These are phyloP conservation scores for Ptiloglossa arizonensis DNA, from an alignment of 1,140 invertebrate species.

Conservation along the genomic window DNA sequence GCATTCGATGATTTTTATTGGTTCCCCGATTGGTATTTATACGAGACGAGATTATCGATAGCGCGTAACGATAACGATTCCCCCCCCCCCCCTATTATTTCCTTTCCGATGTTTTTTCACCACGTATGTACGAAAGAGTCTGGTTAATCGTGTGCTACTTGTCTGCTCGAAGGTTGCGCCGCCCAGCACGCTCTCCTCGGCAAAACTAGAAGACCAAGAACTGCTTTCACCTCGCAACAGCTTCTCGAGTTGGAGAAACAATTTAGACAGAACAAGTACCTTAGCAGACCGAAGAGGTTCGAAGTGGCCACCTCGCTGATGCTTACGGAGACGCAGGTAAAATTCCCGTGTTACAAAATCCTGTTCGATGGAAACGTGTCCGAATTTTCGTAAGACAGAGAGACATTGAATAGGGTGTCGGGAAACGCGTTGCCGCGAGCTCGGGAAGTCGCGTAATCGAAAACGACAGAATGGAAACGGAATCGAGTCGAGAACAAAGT, in stretches of 20 bases:
- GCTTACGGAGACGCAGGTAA: constrained; percentile 99
- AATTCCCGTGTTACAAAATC: constrained; percentile 24
- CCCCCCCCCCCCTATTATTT: background rate
- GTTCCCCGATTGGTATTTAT: constrained; percentile 52
- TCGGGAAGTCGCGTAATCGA: too few relatives aligned
- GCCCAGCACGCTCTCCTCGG: constrained; percentile 92
- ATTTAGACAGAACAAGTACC: constrained; percentile 99
- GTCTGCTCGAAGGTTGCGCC: constrained; percentile 79
- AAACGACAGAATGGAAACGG: background rate
- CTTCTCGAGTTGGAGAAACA: constrained; percentile 98
- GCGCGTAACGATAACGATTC: background rate
- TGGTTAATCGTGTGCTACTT: background rate
- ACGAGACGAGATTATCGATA: constrained; percentile 5
- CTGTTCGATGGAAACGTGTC: background rate
- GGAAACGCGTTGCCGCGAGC: background rate
- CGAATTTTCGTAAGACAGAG: background rate
- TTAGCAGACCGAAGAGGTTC: constrained; percentile 98
- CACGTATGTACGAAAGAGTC: too few relatives aligned
- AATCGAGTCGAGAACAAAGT: background rate
- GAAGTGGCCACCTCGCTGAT: constrained; percentile 98
- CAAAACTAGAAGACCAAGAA: constrained; percentile 96
- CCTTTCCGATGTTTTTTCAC: background rate
- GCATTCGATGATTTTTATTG: constrained; percentile 81
- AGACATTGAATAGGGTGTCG: background rate
- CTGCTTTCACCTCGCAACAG: constrained; percentile 99